Evolutionary conservation across 64 coral and sea anemone genomes (phyloP).

Genomic region (Platygyra sinensis): DNA sequence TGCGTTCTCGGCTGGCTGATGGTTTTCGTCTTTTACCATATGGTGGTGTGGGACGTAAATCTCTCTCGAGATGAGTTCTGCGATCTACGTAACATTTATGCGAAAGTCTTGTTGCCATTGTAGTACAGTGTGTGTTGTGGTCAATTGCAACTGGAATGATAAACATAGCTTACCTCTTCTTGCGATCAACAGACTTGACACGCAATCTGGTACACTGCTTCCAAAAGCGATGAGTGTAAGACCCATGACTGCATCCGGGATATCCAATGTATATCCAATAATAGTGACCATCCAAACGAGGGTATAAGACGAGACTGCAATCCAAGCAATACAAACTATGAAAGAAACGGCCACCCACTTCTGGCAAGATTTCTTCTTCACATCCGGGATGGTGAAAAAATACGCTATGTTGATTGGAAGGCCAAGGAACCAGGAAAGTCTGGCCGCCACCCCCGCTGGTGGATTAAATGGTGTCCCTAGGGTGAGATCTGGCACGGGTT

Average conservation of each 20-base stretch:
- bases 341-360: too few relatives aligned
- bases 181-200: conserved; percentile 61
- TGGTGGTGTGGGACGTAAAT: too few relatives aligned
- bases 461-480: conserved; percentile 49
- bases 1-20: too few relatives aligned
- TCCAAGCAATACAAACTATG: too few relatives aligned
- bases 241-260: conserved; percentile 69
- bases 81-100: not conserved
- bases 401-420: conserved; percentile 79
- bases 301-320: too few relatives aligned
- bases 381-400: too few relatives aligned
- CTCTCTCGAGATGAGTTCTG: too few relatives aligned
- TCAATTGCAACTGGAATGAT: not conserved
- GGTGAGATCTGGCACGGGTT: conserved; percentile 55
- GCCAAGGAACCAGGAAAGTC: conserved; percentile 51
- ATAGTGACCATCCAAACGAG: too few relatives aligned
- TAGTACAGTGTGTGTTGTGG: not conserved
- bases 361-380: too few relatives aligned
- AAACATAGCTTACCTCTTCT: conserved; percentile 57
- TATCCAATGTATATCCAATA: too few relatives aligned
- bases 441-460: conserved; percentile 17
- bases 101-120: not conserved
- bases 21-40: too few relatives aligned
- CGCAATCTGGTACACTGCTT: conserved; percentile 56
- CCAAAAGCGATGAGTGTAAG: conserved; percentile 59